Evolutionary conservation across 2,113 vertebrate species (phyloP).

Genomic region (Nesogale talazaci): DNA sequence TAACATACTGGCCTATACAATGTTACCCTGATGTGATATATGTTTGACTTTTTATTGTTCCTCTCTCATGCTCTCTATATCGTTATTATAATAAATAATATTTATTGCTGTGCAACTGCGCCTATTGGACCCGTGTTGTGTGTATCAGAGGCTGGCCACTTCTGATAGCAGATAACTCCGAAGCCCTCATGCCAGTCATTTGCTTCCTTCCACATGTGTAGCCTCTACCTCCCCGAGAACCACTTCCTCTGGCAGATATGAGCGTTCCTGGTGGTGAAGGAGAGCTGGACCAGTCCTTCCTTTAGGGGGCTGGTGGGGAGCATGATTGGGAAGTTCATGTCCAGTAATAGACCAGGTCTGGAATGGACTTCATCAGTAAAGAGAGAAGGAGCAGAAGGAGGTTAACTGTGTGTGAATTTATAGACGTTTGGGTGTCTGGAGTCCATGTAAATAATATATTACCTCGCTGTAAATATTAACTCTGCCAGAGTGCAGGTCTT

Average conservation of each 20-base stretch:
- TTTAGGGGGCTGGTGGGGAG: conserved; percentile 24
- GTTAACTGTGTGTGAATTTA: conserved; percentile 74
- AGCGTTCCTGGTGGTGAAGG: background rate
- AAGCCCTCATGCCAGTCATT: conserved; percentile 17
- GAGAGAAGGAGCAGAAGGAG: conserved; percentile 48
- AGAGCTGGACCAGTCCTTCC: conserved; percentile 26
- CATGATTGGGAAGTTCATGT: background rate
- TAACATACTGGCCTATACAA: no score
- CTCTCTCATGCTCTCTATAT: no score
- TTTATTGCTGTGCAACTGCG: no score
- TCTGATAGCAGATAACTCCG: background rate
- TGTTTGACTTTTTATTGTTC: no score
- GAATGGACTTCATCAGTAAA: conserved; percentile 59
- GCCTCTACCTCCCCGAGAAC: conserved; percentile 6
- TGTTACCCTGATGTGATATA: no score
- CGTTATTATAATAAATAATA: no score
- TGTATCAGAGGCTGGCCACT: no score
- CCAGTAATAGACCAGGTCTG: conserved; percentile 55
- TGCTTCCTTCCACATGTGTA: conserved; percentile 13
- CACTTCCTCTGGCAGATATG: background rate
- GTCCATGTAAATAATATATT: conserved; percentile 78
- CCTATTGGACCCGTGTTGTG: no score
- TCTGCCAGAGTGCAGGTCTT: conserved; percentile 74
- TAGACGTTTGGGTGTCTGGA: conserved; percentile 67
- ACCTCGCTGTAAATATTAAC: conserved; percentile 83